These are phyloP conservation scores for Nesometra sesokonis DNA, from an alignment of 35 echinoderm and acorn worm species.

Conservation along the genomic window DNA sequence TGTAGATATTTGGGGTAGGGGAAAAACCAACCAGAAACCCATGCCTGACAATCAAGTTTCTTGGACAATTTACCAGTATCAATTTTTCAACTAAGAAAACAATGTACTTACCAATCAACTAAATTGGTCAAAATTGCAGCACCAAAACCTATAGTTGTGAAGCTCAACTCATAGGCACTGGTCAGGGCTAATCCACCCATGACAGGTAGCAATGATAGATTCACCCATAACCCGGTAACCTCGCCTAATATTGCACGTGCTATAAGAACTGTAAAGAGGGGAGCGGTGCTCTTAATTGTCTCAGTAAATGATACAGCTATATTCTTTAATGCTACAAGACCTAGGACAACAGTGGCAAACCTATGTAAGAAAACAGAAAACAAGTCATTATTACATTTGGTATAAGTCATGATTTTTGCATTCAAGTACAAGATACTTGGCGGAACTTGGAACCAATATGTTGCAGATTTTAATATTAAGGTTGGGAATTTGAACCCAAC, in stretches of 20 bases:
- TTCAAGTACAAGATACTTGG: no score
- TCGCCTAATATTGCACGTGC: slow-evolving; percentile 63
- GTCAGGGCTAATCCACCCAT: slow-evolving; percentile 85
- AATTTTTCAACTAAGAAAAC: no score
- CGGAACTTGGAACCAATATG: no score
- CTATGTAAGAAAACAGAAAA: slow-evolving; percentile 7
- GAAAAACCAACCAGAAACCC: no score
- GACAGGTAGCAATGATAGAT: slow-evolving; percentile 72
- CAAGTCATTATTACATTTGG: not conserved
- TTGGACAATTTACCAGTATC: no score
- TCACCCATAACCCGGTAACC: slow-evolving; percentile 70
- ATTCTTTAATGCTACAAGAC: slow-evolving; percentile 74
- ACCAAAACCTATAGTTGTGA: slow-evolving; percentile 68
- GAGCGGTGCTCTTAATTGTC: slow-evolving; percentile 94
- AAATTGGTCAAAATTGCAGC: slow-evolving; percentile 93
- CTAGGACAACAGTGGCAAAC: slow-evolving; percentile 81
- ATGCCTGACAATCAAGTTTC: no score
- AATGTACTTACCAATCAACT: slow-evolving; percentile 82
- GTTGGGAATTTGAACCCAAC: no score
- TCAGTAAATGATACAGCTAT: slow-evolving; percentile 98
- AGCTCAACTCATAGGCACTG: slow-evolving; percentile 91
- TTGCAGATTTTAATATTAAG: no score
- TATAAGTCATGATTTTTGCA: no score
- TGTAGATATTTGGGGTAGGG: no score
- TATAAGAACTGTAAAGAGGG: slow-evolving; percentile 86